Evolutionary conservation across 2,797 vertebrate genomes (phyloP), one percentile per base, ranked within the genome.

Genomic region (Naso thynnoides): DNA sequence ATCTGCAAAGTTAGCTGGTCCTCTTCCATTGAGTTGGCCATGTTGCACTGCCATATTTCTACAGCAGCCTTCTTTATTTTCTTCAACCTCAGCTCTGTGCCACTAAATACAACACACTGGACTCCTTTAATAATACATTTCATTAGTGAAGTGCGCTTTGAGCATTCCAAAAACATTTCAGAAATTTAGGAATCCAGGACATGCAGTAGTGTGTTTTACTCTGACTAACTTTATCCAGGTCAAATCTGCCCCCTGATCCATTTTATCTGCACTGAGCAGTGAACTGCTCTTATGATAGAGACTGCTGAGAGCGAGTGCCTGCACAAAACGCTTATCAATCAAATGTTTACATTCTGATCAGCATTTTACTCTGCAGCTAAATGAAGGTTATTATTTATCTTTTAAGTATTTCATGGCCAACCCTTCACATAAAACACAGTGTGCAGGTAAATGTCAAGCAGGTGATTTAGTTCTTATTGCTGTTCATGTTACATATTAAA

Each of bases 141-240:
- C 21, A 21, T 58, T 31, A 2, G 31, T 29, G 16, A 36, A 42
- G 8, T 21, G 27, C 23, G 11, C 18, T 18, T 48, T 16, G 24
- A 18, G 5, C 26, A 36, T 19, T 31, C 15, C 15, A 29, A 26
- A 13, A n/a, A 42, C 13, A 44, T 5, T 5, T n/a, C 5, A 16
- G 21, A 27, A 23, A 10, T 29, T 38, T 7, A 41, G 27, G 54
- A 69, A 69, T 48, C 61, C 26, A 66, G 71, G 48, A 42, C 29
- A 24, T 36, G 19, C 54, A 74, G 45, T 27, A 44, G 10, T 24
- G n/a, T 14, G 45, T 45, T 62, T 57, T 21, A 16, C 48, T 54
- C 57, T 64, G 49, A 16, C 29, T 57, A 56, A 70, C 44, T 82
- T 74, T 68, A 79, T 85, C 60, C 69, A 73, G 79, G 83, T 79